These are phyloP conservation scores for Zygogramma bicolorata DNA, from an alignment of 2,888 invertebrate genomes.

Conservation along the genomic window DNA sequence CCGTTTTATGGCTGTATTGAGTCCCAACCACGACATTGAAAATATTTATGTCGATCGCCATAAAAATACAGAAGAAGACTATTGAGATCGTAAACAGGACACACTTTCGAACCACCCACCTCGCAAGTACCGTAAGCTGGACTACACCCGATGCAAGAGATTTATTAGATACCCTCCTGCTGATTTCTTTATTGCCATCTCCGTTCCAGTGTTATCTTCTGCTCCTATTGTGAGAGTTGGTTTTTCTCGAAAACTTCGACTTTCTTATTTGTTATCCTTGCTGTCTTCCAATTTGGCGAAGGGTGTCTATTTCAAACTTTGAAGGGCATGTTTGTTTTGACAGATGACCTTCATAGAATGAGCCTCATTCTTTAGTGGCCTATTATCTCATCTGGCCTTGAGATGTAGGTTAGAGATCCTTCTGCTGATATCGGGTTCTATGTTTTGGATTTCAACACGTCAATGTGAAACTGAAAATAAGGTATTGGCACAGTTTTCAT, in stretches of 20 bases:
- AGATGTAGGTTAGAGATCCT: neutral
- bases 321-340: constrained; percentile 43
- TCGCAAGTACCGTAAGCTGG: constrained; percentile 3
- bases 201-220: constrained; percentile 53
- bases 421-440: no score
- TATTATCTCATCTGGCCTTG: neutral
- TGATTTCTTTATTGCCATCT: constrained; percentile 58
- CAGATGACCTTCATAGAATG: constrained; percentile 33
- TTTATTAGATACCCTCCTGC: constrained; percentile 63
- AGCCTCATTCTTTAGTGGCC: neutral
- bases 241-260: constrained; percentile 51
- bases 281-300: constrained; percentile 35
- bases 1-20: constrained; percentile 49
- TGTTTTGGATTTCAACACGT: no score
- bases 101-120: constrained; percentile 59
- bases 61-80: constrained; percentile 52
- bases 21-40: constrained; percentile 52
- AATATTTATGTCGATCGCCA: constrained; percentile 57
- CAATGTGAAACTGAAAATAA: no score
- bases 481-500: no score
- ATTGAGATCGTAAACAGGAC: constrained; percentile 54
- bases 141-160: constrained; percentile 50
- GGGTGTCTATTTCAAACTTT: constrained; percentile 39
- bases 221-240: constrained; percentile 46
- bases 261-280: constrained; percentile 38